Evolutionary conservation across 2,888 invertebrate species (phyloP).

Genomic region (Sphecodes monilicornis): DNA sequence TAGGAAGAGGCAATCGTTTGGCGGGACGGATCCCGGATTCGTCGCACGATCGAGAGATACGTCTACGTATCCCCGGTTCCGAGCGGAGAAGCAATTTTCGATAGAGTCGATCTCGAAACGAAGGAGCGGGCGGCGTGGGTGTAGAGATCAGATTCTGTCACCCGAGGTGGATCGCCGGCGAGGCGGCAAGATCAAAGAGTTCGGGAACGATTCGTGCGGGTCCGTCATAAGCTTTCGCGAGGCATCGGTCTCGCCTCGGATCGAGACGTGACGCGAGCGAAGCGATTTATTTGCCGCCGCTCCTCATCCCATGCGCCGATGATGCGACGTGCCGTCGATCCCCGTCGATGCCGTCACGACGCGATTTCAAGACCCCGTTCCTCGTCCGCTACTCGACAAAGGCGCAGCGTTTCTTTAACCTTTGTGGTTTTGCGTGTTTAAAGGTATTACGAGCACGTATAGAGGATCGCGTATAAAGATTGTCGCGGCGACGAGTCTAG

Average conservation of each 20-base stretch:
- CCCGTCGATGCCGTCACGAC: conserved; percentile 72
- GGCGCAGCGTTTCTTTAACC: conserved; percentile 13
- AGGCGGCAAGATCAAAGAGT: conserved; percentile 82
- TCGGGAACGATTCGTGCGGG: conserved; percentile 79
- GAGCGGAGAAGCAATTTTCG: neutral
- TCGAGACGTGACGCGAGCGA: conserved; percentile 83
- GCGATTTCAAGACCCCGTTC: conserved; percentile 37
- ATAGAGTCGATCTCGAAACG: conserved; percentile 7
- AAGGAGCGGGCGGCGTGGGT: conserved; percentile 26
- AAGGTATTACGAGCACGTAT: neutral
- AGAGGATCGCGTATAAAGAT: neutral
- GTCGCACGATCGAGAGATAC: conserved; percentile 40
- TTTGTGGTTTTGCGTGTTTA: neutral
- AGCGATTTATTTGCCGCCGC: conserved; percentile 84
- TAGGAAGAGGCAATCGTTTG: conserved; percentile 49
- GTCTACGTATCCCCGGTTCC: conserved; percentile 36
- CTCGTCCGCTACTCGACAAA: neutral
- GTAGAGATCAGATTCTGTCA: conserved; percentile 70
- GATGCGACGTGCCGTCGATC: conserved; percentile 79
- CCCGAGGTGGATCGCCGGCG: conserved; percentile 70
- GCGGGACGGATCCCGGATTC: conserved; percentile 28
- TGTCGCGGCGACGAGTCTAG: neutral
- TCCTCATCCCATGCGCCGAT: conserved; percentile 81
- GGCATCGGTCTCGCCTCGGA: conserved; percentile 79
- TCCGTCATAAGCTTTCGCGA: conserved; percentile 82